Conservation (phyloP, 1,140 invertebrate species). For the Lycorma delicatula region DNA sequence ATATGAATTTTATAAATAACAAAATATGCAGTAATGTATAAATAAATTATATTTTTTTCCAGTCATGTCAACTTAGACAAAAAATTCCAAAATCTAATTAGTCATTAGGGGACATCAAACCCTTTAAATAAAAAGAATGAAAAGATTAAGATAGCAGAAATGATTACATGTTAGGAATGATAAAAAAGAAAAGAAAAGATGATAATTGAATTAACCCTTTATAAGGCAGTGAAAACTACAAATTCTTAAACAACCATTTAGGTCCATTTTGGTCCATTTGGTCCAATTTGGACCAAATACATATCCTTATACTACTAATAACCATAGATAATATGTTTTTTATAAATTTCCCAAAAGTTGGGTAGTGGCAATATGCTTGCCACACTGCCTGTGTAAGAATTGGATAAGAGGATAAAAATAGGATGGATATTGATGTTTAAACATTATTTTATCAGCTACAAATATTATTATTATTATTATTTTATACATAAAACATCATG, state of each 20-base stretch:
- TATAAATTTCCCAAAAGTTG: neutral
- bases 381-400: neutral
- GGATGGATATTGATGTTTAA: neutral
- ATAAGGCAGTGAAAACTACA: neutral
- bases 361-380: neutral
- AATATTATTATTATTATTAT: neutral
- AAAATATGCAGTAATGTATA: no score
- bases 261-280: neutral
- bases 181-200: no score
- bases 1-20: no score
- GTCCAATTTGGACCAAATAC: no score
- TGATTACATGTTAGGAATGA: no score
- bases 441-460: neutral
- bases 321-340: neutral
- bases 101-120: no score
- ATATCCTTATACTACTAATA: neutral
- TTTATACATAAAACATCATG: no score
- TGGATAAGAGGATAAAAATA: neutral
- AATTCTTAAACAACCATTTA: neutral
- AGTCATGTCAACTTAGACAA: no score
- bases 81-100: no score
- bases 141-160: no score
- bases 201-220: neutral
- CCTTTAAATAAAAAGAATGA: no score
- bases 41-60: no score